These are phyloP conservation scores for Regulus satrapa DNA, from an alignment of 2,113 vertebrate species.

Conservation along the genomic window DNA sequence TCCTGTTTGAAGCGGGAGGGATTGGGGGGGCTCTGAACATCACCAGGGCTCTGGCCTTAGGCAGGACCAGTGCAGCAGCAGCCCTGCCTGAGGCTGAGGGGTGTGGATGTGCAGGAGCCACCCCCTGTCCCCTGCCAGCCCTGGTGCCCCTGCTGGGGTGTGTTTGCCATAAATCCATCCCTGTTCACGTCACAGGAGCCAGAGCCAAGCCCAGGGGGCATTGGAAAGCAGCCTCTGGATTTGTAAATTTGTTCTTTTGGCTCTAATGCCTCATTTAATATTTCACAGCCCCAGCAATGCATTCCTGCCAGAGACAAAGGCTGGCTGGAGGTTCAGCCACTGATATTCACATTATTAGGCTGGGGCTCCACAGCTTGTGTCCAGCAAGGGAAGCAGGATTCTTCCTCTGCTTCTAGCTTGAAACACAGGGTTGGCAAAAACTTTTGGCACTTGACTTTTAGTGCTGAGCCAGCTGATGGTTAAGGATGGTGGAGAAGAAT, in stretches of 20 bases:
- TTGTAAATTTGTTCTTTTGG: background rate
- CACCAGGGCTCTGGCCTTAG: accelerated
- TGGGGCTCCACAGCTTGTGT: background rate
- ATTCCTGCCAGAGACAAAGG: background rate
- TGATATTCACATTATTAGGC: background rate
- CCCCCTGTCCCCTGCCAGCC: background rate
- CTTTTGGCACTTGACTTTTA: background rate
- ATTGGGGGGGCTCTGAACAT: background rate
- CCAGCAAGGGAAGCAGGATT: background rate
- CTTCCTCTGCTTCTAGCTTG: background rate
- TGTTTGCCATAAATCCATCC: background rate
- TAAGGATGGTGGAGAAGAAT: background rate
- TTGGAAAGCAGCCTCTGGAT: background rate
- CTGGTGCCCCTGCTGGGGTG: background rate
- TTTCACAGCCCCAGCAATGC: background rate
- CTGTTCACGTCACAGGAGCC: background rate
- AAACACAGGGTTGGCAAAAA: background rate
- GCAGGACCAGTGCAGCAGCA: background rate
- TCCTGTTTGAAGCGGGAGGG: background rate
- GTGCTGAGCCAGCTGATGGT: background rate
- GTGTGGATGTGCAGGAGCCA: background rate
- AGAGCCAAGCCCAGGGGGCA: background rate
- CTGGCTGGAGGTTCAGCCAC: background rate
- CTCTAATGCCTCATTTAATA: background rate
- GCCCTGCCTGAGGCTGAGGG: background rate